Conservation (phyloP, 2,797 vertebrate species). For the Poeciliopsis paucimaculata region DNA sequence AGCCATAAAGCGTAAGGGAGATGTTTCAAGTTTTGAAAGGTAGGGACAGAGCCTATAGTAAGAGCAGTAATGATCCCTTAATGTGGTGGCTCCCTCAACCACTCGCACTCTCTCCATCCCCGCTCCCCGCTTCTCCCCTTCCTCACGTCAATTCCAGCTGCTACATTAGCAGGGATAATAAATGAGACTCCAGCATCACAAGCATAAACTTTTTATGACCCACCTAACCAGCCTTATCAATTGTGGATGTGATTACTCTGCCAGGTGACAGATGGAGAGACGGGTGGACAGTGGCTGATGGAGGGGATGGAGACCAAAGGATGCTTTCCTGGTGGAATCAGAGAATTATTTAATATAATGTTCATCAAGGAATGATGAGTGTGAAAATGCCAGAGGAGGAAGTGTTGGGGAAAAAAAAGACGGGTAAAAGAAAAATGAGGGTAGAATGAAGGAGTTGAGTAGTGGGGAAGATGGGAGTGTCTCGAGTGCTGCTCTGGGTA, state of each 20-base stretch:
- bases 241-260: slow-evolving; percentile 76
- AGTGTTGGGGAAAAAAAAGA: slow-evolving; percentile 50
- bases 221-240: slow-evolving; percentile 80
- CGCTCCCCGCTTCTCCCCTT: slow-evolving; percentile 3
- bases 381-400: slow-evolving; percentile 30
- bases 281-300: slow-evolving; percentile 55
- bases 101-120: slow-evolving; percentile 53
- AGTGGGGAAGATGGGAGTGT: slow-evolving; percentile 80
- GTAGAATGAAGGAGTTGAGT: slow-evolving; percentile 69
- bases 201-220: slow-evolving; percentile 83
- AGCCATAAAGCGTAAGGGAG: slow-evolving; percentile 73
- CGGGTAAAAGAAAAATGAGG: slow-evolving; percentile 67
- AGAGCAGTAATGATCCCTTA: slow-evolving; percentile 78
- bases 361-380: slow-evolving; percentile 42
- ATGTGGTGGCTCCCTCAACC: slow-evolving; percentile 72
- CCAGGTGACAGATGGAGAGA: slow-evolving; percentile 73
- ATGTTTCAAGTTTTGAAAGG: slow-evolving; percentile 67
- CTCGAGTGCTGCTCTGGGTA: slow-evolving; percentile 67
- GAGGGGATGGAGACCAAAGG: slow-evolving; percentile 22
- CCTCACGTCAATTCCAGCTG: slow-evolving; percentile 45
- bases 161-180: slow-evolving; percentile 82
- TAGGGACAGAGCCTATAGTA: slow-evolving; percentile 66
- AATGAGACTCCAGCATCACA: slow-evolving; percentile 76
- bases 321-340: slow-evolving; percentile 23
- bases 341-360: slow-evolving; percentile 59